Base-by-base conservation (phyloP, 2,113 vertebrate species). In the Gasterosteus nipponicus region DNA sequence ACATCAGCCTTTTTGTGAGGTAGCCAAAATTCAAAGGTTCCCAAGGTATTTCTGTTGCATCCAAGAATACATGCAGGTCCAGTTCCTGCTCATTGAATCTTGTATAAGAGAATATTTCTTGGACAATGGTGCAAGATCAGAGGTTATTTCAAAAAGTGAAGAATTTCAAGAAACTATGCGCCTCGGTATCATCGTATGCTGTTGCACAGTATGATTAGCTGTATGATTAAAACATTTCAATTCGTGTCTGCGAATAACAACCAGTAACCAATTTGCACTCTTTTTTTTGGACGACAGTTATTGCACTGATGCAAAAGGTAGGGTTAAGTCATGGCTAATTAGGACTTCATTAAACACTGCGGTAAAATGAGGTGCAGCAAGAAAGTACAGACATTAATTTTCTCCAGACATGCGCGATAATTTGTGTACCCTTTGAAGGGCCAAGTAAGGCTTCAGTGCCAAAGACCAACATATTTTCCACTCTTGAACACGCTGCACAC, bases 381-480 rank as follows among this genome's bases (percentile, higher is more conserved):
- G 69, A 72, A 42, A 46, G 47, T 58, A 62, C 62, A 73, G 63
- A 73, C 64, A 72, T 84, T 75, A 78, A 86, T 86, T 85, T 68
- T 80, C 71, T 51, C 8, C 53, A 46, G 77, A 66, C 78, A n/a
- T 49, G 59, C 73, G 73, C 73, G 46, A 79, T 46, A 74, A 85
- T 84, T 75, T 71, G 63, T 67, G 76, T 78, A 68, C 75, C 63
- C 54, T 77, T 84, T 73, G 60, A 67, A 66, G 64, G 58, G 69
- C 82, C 78, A 86, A 89, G 75, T 38, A 74, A 68, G 75, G 63
- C 63, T 84, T 66, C 44, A 60, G 69, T 81, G 88, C 78, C 85
- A 89, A 83, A 85, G 81, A 82, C 66, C 79, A 73, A 74, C 80
- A 84, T 83, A 85, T 84, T 89, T 78, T 77, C 73, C 70, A 83